Evolutionary conservation across 1,140 invertebrate genomes (phyloP).

Genomic region (Bombus fervidus): DNA sequence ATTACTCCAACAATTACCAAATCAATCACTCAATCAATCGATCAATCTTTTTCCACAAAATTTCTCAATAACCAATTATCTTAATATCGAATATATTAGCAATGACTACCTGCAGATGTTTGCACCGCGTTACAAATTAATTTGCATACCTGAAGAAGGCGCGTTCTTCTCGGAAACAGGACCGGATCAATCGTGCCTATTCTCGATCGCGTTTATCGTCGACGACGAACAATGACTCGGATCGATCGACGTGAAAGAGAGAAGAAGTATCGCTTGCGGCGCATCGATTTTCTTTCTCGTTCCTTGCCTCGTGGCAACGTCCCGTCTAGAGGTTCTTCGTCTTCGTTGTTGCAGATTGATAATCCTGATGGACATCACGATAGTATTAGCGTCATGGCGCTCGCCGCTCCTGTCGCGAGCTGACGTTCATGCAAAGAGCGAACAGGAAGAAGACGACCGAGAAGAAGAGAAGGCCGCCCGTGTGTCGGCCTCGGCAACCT

Average conservation of each 20-base stretch:
- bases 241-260: constrained; percentile 12
- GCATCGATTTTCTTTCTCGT: constrained; percentile 42
- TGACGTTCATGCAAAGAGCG: constrained; percentile 56
- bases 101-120: background rate
- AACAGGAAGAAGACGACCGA: constrained; percentile 47
- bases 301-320: constrained; percentile 4
- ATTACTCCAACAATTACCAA: too few relatives aligned
- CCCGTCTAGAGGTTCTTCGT: constrained; percentile 40
- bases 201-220: constrained; percentile 36
- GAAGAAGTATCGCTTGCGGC: constrained; percentile 8
- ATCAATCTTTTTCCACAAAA: too few relatives aligned
- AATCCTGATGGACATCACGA: constrained; percentile 77
- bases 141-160: constrained; percentile 19
- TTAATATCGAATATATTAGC: background rate
- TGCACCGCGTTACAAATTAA: constrained; percentile 41
- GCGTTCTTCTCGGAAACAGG: constrained; percentile 21
- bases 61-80: too few relatives aligned
- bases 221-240: constrained; percentile 41
- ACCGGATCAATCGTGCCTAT: constrained; percentile 32
- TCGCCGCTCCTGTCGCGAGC: constrained; percentile 64
- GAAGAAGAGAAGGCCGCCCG: constrained; percentile 61
- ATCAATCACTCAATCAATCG: too few relatives aligned
- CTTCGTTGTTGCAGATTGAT: constrained; percentile 65
- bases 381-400: constrained; percentile 74
- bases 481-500: constrained; percentile 66